A percentile compares a stretch with the other conserved stretches of the same genome.
Conservation (phyloP, 2,888 invertebrate species). For the Nephrotoma guestfalica region DNA sequence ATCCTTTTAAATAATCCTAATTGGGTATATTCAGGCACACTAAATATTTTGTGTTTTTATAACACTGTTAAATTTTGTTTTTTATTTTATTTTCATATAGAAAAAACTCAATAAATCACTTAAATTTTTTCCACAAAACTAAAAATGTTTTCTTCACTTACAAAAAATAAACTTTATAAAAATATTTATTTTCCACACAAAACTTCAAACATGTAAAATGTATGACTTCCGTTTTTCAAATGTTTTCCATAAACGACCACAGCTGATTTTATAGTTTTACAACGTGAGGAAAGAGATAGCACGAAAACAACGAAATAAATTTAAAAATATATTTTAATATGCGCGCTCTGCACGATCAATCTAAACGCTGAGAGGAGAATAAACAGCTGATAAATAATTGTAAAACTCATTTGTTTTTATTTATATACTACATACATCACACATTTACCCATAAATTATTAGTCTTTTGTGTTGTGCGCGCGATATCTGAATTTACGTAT, state of each 20-base stretch:
- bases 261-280: conserved; percentile 32
- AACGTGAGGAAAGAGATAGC: conserved; percentile 16
- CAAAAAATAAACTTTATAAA: background rate
- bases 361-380: background rate
- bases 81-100: background rate
- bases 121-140: too few relatives aligned
- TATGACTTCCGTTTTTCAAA: conserved; percentile 26
- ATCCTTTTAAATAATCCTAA: background rate
- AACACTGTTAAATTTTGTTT: background rate
- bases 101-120: background rate
- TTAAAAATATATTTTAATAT: background rate
- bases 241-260: conserved; percentile 27
- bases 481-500: background rate
- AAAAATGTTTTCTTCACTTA: too few relatives aligned
- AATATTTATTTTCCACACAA: background rate
- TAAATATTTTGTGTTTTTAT: too few relatives aligned
- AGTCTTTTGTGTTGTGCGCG: background rate
- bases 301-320: conserved; percentile 16
- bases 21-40: background rate
- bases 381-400: conserved; percentile 3
- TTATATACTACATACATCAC: background rate
- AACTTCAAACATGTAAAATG: background rate
- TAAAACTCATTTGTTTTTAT: background rate
- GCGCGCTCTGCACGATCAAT: background rate
- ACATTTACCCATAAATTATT: background rate